Conservation (phyloP, 2,888 invertebrate genomes). For the Acheta domesticus region DNA sequence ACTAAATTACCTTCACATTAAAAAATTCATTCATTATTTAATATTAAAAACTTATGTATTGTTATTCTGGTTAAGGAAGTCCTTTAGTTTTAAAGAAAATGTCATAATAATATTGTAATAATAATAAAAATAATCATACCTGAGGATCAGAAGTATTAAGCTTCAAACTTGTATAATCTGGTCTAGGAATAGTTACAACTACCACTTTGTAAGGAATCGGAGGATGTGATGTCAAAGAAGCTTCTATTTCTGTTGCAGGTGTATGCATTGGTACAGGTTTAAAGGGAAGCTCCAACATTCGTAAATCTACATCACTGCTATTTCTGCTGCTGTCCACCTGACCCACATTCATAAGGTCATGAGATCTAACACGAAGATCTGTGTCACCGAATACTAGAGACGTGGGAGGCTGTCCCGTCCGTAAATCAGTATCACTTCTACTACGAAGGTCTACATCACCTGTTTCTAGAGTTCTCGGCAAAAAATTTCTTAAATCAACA, state of each 20-base stretch:
- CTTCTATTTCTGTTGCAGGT: conserved; percentile 83
- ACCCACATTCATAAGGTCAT: not conserved
- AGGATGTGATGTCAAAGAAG: conserved; percentile 72
- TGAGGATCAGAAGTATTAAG: conserved; percentile 67
- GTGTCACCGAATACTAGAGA: conserved; percentile 56
- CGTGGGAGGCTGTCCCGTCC: not conserved
- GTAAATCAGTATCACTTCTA: conserved; percentile 20
- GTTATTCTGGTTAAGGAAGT: too few relatives aligned
- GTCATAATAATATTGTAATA: too few relatives aligned
- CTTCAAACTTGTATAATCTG: conserved; percentile 72
- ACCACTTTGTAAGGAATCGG: conserved; percentile 66
- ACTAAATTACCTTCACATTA: not conserved
- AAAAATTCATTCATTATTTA: too few relatives aligned
- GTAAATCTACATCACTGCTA: conserved; percentile 65
- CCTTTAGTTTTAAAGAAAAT: too few relatives aligned
- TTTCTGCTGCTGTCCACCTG: not conserved
- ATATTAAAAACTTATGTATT: too few relatives aligned
- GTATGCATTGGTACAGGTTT: conserved; percentile 74
- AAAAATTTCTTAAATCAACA: conserved; percentile 45
- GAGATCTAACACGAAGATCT: conserved; percentile 55
- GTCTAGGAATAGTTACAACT: conserved; percentile 64
- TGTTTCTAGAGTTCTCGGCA: conserved; percentile 46
- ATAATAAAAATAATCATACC: conserved; percentile 43
- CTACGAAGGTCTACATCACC: conserved; percentile 36
- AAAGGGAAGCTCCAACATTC: conserved; percentile 64